Conservation (phyloP, 1,140 invertebrate genomes). For the Ceratosolen fusciceps region DNA sequence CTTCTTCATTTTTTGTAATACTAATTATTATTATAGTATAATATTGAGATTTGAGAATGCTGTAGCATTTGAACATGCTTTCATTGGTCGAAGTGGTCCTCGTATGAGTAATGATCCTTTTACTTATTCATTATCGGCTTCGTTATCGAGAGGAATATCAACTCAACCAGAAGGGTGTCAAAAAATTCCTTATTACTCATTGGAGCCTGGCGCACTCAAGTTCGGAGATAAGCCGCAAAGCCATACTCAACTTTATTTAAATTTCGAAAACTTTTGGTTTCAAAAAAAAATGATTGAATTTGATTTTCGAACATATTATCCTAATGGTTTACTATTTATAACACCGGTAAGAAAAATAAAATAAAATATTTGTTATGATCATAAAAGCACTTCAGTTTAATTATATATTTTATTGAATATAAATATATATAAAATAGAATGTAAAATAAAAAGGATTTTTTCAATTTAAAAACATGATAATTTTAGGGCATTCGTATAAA, state of each 20-base stretch:
- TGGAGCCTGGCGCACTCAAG: constrained; percentile 86
- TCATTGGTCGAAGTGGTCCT: constrained; percentile 79
- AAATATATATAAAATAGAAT: not conserved
- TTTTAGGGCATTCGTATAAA: constrained; percentile 77
- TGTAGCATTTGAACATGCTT: constrained; percentile 77
- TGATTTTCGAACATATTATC: constrained; percentile 88
- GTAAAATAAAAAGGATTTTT: not conserved
- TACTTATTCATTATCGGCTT: constrained; percentile 61
- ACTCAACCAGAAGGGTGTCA: constrained; percentile 72
- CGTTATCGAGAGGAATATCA: constrained; percentile 64
- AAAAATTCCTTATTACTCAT: constrained; percentile 80
- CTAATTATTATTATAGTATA: constrained; percentile 60
- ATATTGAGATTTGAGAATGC: constrained; percentile 78
- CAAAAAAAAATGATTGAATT: constrained; percentile 84
- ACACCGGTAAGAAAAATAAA: constrained; percentile 75
- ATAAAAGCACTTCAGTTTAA: not conserved
- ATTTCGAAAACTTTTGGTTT: constrained; percentile 77
- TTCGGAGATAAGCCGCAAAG: constrained; percentile 87
- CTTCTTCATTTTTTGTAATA: too few species aligned
- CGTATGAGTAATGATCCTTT: constrained; percentile 73
- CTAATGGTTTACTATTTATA: constrained; percentile 85
- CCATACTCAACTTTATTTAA: constrained; percentile 79
- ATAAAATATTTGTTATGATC: not conserved
- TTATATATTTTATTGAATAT: not conserved
- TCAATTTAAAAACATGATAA: not conserved